phyloP scores from a whole-genome alignment of 2,888 invertebrate genomes.

The Thymelicus lineola region DNA sequence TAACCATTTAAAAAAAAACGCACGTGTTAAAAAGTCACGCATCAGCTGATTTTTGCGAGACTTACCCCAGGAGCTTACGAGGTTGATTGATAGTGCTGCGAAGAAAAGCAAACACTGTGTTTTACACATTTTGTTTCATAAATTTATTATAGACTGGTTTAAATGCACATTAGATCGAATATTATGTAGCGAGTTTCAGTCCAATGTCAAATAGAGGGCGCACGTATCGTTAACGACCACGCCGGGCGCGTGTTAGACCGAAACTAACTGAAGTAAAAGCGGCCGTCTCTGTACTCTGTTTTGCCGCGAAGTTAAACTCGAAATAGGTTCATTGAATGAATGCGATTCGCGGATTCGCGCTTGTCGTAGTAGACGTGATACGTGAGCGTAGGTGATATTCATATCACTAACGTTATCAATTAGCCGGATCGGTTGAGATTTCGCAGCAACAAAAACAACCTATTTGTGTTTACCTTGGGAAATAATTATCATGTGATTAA shows the following conservation, averaged over 20 bases:
- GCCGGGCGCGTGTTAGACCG: constrained; percentile 62
- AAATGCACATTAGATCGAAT: constrained; percentile 70
- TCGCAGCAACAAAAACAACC: constrained; percentile 33
- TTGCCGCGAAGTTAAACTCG: constrained; percentile 59
- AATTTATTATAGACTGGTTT: constrained; percentile 58
- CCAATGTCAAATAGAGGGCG: constrained; percentile 65
- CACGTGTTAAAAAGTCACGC: constrained; percentile 67
- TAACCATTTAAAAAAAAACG: constrained; percentile 70
- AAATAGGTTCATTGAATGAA: constrained; percentile 71
- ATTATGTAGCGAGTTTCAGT: constrained; percentile 68
- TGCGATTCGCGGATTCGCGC: constrained; percentile 62
- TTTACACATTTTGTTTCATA: constrained; percentile 78
- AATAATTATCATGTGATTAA: constrained; percentile 46
- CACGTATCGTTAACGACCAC: constrained; percentile 59
- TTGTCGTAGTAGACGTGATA: constrained; percentile 1
- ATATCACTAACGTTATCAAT: constrained; percentile 53
- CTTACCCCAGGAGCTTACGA: constrained; percentile 76
- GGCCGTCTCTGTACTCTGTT: constrained; percentile 47
- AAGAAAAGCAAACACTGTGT: constrained; percentile 65
- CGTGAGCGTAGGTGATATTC: constrained; percentile 39
- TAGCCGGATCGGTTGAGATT: constrained; percentile 41
- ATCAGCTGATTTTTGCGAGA: constrained; percentile 75
- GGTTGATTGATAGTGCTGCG: constrained; percentile 59
- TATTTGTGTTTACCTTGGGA: constrained; percentile 42
- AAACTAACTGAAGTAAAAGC: constrained; percentile 59